Evolutionary conservation across 2,113 vertebrate genomes (phyloP), one percentile per base, ranked within the genome.

Genomic region (Salvelinus sp.): DNA sequence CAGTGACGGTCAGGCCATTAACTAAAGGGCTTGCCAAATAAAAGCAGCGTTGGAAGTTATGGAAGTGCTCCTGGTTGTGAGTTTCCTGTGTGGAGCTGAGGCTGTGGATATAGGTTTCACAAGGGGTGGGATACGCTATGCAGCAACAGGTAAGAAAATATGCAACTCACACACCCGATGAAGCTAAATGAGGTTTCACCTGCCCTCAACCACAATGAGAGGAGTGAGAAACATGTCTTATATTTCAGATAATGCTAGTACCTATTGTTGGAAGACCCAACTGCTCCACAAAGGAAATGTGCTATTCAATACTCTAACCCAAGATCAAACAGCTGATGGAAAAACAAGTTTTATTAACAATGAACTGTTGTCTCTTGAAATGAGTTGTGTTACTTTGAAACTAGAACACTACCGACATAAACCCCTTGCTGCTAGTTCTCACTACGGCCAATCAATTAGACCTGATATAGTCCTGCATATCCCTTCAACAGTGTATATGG

Each of bases 381-480:
- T 44, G 9, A 44, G 2, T 44, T 44, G 38, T 10, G 38, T 44
- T 44, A 44, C 38, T 54, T 54, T 4, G 16, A 16, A 18, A 54
- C 74, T 71, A 69, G 60, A 75, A 78, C 82, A 64, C 81, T 44
- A 44, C 74, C 77, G 72, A 85, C 84, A 79, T 86, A 86, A 86
- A 81, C 80, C 70, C 83, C 80, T 44, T 44, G 9, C 38, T 44
- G 38, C 38, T 44, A 44, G 38, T 69, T 44, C 79, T 77, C 38
- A 44, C 38, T 44, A 44, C 76, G 71, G 54, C 73, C 58, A 81
- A 84, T 90, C 79, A 67, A 14, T 20, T 18, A 67, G 38, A 44
- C 38, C 38, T 44, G 7, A 44, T 44, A 10, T 44, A 44, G 38
- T 44, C 38, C 38, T 44, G 7, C 38, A 44, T 10, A 10, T 44